These are phyloP conservation scores for Mercenaria mercenaria DNA, from an alignment of 1,140 invertebrate species.

Conservation along the genomic window DNA sequence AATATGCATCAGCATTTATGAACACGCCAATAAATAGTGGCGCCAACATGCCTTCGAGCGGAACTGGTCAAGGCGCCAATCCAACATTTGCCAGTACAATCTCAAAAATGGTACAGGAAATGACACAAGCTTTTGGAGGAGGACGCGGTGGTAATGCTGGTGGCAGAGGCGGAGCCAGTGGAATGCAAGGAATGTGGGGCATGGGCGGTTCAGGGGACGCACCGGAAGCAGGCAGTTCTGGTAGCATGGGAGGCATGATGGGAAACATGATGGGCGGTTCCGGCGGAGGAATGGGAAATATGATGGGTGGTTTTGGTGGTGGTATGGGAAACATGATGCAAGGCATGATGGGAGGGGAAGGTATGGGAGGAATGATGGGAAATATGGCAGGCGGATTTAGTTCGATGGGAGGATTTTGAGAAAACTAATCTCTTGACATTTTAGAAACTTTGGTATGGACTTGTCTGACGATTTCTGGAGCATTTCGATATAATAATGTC, in stretches of 20 bases:
- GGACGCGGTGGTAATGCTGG: neutral
- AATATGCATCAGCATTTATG: neutral
- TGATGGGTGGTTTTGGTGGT: neutral
- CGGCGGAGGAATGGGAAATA: neutral
- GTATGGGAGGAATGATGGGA: slow-evolving; percentile 2
- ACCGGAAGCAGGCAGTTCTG: neutral
- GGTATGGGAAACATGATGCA: neutral
- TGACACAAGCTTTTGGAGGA: neutral
- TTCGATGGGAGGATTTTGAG: neutral
- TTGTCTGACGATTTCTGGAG: too few relatives aligned
- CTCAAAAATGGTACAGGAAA: neutral
- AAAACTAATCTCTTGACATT: too few relatives aligned
- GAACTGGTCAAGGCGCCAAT: neutral
- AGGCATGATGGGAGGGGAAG: neutral
- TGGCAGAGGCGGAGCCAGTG: neutral
- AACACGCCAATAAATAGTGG: neutral
- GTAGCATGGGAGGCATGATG: neutral
- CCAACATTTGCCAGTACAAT: neutral
- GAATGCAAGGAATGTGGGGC: neutral
- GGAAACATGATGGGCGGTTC: neutral
- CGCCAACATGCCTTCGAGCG: neutral
- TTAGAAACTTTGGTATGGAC: too few relatives aligned
- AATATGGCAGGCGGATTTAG: neutral
- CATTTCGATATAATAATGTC: too few relatives aligned
- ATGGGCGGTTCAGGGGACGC: neutral